Conservation (phyloP, 2,797 vertebrate species). For the Limosa lapponica region DNA sequence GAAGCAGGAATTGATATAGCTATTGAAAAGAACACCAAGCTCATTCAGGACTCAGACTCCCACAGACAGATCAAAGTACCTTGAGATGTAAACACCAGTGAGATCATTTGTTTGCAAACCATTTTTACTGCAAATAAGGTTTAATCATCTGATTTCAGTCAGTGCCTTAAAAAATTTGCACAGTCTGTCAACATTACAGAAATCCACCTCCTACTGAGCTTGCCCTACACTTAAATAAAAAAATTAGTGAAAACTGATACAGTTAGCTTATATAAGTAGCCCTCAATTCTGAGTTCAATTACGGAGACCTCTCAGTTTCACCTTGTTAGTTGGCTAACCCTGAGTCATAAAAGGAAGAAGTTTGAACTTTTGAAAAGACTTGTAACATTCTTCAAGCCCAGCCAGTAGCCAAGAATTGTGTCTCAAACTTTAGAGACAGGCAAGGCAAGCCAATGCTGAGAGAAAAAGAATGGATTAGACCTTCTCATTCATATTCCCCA, state of each 20-base stretch:
- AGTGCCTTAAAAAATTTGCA: background rate
- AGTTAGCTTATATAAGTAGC: background rate
- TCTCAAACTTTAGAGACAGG: background rate
- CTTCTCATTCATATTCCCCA: background rate
- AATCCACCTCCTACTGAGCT: background rate
- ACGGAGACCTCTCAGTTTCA: background rate
- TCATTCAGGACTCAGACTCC: background rate
- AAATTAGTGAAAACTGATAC: background rate
- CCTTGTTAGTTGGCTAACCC: rapidly evolving
- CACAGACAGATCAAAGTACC: background rate
- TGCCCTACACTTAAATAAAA: background rate
- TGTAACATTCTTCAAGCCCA: background rate
- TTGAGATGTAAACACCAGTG: background rate
- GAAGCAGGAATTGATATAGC: background rate
- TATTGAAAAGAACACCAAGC: background rate
- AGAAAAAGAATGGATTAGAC: background rate
- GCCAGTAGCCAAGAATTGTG: background rate
- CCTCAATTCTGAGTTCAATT: background rate
- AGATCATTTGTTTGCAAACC: slow-evolving; percentile 4
- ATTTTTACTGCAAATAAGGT: background rate
- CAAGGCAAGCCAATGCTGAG: background rate
- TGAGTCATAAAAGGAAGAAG: background rate
- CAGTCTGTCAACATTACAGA: background rate
- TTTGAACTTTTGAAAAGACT: background rate
- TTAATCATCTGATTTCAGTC: background rate